These are phyloP conservation scores for Sipha maydis DNA, from an alignment of 2,888 invertebrate genomes.

Conservation along the genomic window DNA sequence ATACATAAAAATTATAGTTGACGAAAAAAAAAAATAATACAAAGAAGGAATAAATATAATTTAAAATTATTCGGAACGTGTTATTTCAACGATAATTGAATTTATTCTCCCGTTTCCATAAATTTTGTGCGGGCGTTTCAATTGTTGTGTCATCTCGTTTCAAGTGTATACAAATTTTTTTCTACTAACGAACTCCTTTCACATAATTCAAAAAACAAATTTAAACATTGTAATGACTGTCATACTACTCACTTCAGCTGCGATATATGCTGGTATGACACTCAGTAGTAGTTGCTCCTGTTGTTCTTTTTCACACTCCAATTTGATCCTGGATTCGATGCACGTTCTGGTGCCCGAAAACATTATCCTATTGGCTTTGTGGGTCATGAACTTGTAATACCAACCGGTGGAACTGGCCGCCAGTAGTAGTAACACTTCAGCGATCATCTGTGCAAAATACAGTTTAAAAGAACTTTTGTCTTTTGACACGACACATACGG, in stretches of 20 bases:
- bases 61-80: no score
- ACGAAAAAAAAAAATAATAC: no score
- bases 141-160: neutral
- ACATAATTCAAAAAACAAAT: no score
- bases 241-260: conserved; percentile 81
- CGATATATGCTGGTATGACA: conserved; percentile 94
- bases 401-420: conserved; percentile 85
- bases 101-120: no score
- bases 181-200: neutral
- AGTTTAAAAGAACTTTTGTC: neutral
- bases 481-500: neutral
- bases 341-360: conserved; percentile 91
- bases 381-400: conserved; percentile 89
- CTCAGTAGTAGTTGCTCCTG: conserved; percentile 91
- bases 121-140: no score
- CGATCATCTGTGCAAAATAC: conserved; percentile 73
- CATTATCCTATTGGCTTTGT: conserved; percentile 85
- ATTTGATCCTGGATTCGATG: conserved; percentile 89
- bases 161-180: neutral
- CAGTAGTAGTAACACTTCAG: conserved; percentile 80
- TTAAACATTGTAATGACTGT: neutral
- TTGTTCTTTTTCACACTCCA: conserved; percentile 92
- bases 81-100: no score
- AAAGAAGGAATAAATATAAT: no score
- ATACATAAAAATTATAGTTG: no score